phyloP scores from a whole-genome alignment of 2,113 vertebrate genomes.

The Podilymbus podiceps region DNA sequence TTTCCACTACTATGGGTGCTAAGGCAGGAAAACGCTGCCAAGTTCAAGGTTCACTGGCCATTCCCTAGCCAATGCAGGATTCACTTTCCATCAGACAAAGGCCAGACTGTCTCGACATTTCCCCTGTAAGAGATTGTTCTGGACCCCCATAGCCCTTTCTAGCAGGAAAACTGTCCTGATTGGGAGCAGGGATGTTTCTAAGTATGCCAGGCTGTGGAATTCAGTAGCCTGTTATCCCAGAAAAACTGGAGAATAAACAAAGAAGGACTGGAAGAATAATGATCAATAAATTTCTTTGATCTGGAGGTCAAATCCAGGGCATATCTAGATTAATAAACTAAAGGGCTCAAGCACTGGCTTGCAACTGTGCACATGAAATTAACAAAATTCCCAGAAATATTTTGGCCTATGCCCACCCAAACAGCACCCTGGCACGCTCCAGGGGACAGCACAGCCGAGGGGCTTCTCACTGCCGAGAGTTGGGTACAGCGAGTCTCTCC shows the following conservation, averaged over 20 bases:
- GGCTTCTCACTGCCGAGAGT: neutral
- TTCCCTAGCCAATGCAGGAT: neutral
- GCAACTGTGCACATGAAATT: neutral
- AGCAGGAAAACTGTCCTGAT: neutral
- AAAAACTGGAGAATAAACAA: constrained; percentile 3
- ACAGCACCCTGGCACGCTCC: neutral
- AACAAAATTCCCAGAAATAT: neutral
- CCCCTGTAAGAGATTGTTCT: neutral
- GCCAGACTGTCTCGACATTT: neutral
- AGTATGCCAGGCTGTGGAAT: neutral
- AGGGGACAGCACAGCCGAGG: neutral
- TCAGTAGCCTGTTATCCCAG: neutral
- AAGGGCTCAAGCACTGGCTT: neutral
- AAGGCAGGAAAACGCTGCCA: neutral
- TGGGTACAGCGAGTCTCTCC: neutral
- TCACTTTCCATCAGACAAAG: neutral
- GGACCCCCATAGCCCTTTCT: neutral
- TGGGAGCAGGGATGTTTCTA: neutral
- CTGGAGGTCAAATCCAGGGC: neutral
- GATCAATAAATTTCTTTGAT: neutral
- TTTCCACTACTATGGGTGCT: neutral
- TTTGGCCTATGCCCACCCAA: neutral
- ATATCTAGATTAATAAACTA: neutral
- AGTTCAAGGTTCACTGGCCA: neutral
- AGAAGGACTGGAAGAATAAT: neutral